These are phyloP conservation scores for Andrena hattorfiana DNA, from an alignment of 2,888 invertebrate genomes.

Conservation along the genomic window DNA sequence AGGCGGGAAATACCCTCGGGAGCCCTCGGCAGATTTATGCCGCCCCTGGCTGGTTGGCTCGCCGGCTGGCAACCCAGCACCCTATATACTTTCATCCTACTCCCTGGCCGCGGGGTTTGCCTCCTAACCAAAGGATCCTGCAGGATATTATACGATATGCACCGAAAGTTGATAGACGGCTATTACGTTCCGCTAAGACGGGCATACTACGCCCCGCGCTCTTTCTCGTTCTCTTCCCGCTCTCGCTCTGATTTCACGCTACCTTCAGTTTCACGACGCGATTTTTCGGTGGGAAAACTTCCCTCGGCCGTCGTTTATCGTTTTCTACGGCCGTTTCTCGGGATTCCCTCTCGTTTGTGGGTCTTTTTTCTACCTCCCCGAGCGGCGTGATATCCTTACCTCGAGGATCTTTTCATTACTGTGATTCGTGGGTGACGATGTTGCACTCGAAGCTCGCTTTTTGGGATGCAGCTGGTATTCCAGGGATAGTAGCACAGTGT, in stretches of 20 bases:
- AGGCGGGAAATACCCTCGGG: conserved; percentile 82
- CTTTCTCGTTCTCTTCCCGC: conserved; percentile 40
- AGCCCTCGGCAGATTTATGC: conserved; percentile 84
- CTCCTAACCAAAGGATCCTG: conserved; percentile 75
- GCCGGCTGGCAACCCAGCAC: conserved; percentile 69
- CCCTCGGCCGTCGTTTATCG: conserved; percentile 52
- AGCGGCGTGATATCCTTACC: conserved; percentile 5
- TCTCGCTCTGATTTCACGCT: conserved; percentile 8
- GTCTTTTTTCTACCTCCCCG: neutral
- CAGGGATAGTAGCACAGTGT: no score
- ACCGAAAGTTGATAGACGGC: conserved; percentile 81
- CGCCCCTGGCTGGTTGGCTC: conserved; percentile 72
- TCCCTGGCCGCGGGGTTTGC: conserved; percentile 47
- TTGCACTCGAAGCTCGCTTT: neutral
- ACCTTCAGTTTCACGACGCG: conserved; percentile 46
- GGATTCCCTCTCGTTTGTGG: conserved; percentile 21
- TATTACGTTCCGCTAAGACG: conserved; percentile 81
- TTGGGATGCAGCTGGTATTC: neutral
- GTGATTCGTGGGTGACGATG: conserved; percentile 6
- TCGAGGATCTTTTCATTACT: neutral
- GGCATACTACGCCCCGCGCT: conserved; percentile 53
- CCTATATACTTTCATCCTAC: conserved; percentile 50
- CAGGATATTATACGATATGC: conserved; percentile 82
- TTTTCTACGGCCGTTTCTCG: conserved; percentile 7
- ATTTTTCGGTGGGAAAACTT: conserved; percentile 54